Evolutionary conservation across 2,113 vertebrate species (phyloP).

Genomic region (Cynopterus brachyotis): DNA sequence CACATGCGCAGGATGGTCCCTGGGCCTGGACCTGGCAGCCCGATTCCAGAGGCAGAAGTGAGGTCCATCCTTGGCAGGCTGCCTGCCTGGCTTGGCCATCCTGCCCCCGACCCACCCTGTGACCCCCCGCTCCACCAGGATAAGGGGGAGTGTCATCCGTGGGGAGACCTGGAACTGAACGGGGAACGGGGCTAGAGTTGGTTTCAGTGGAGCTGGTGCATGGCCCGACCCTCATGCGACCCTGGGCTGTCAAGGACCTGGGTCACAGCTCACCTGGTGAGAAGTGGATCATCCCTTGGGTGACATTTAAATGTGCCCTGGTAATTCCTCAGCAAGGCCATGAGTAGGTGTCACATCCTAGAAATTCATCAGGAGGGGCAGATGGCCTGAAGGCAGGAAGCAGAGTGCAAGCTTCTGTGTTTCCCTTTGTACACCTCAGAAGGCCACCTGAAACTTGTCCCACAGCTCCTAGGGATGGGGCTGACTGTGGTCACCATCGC

Average conservation of each 20-base stretch:
- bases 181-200: neutral
- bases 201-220: neutral
- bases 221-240: neutral
- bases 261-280: neutral
- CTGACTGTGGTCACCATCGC: neutral
- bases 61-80: neutral
- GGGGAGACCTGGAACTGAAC: neutral
- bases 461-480: neutral
- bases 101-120: neutral
- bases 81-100: neutral
- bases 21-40: neutral
- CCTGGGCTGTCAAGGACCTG: neutral
- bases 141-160: too few relatives aligned
- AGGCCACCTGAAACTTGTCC: too few relatives aligned
- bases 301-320: neutral
- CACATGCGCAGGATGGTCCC: too few relatives aligned
- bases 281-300: neutral
- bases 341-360: neutral
- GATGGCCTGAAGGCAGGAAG: neutral
- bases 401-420: neutral
- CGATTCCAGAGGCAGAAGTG: neutral
- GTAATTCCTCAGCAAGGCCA: neutral
- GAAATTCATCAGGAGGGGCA: too few relatives aligned
- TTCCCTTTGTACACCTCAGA: neutral
- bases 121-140: neutral